These are phyloP conservation scores for Cryptocephalus moraei DNA, from an alignment of 2,888 invertebrate genomes.

Conservation along the genomic window DNA sequence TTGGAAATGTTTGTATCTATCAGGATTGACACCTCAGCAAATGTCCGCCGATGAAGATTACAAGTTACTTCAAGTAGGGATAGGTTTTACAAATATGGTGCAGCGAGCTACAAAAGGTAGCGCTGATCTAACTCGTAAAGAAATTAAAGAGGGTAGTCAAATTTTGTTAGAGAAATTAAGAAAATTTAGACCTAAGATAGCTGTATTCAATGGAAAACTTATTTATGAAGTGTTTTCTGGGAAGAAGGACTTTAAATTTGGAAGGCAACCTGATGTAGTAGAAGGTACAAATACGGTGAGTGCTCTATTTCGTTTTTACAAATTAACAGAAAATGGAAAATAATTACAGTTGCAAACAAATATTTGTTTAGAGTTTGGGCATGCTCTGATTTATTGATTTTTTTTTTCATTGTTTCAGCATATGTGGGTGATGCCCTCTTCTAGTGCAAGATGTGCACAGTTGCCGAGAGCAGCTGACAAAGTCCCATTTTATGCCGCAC, in stretches of 20 bases:
- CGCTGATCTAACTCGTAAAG: constrained; percentile 86
- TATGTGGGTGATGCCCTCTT: constrained; percentile 99
- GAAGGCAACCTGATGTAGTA: constrained; percentile 86
- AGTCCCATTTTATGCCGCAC: constrained; percentile 92
- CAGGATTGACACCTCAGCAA: constrained; percentile 88
- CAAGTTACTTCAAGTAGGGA: constrained; percentile 84
- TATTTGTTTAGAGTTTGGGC: neutral
- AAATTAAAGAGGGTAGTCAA: constrained; percentile 88
- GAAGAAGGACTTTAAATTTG: constrained; percentile 94
- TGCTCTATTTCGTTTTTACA: neutral
- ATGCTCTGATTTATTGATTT: neutral
- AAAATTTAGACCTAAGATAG: constrained; percentile 90
- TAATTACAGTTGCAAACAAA: too few species aligned
- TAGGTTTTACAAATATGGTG: constrained; percentile 98
- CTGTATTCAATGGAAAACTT: constrained; percentile 96
- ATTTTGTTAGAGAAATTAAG: constrained; percentile 81
- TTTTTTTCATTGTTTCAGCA: constrained; percentile 51
- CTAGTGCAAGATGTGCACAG: constrained; percentile 93
- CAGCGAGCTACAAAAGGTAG: constrained; percentile 91
- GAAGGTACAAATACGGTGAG: constrained; percentile 91
- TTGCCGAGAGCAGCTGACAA: constrained; percentile 96
- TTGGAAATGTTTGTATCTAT: constrained; percentile 95
- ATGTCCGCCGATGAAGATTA: constrained; percentile 95
- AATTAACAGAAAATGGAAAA: too few species aligned
- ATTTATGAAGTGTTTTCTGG: constrained; percentile 97